Evolutionary conservation across 2,113 vertebrate species (phyloP).

Genomic region (Rhea pennata): DNA sequence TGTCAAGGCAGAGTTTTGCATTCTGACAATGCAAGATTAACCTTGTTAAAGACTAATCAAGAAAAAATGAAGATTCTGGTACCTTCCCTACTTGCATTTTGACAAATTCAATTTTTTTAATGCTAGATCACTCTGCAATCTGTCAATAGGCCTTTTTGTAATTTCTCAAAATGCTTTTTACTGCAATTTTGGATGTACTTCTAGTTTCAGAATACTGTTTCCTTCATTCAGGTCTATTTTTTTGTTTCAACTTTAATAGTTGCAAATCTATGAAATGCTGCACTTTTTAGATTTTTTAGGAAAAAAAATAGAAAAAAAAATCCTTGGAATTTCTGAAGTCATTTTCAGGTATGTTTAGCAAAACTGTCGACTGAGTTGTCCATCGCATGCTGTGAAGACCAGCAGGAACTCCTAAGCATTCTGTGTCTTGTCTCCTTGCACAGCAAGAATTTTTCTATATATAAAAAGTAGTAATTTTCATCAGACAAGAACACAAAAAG

Average conservation of each 20-base stretch:
- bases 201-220: neutral
- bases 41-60: neutral
- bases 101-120: neutral
- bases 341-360: neutral
- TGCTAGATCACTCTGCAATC: neutral
- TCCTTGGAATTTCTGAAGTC: neutral
- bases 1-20: neutral
- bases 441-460: neutral
- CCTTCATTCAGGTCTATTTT: neutral
- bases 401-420: neutral
- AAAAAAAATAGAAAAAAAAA: neutral
- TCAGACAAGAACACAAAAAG: neutral
- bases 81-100: neutral
- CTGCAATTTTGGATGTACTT: neutral
- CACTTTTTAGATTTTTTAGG: neutral
- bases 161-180: neutral
- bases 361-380: neutral
- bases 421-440: neutral
- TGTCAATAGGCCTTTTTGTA: neutral
- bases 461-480: neutral
- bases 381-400: neutral
- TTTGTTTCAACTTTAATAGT: neutral
- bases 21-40: neutral
- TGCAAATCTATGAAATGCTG: neutral
- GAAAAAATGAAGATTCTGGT: neutral